Conservation (phyloP, 2,888 invertebrate species). For the Molanna angustata region DNA sequence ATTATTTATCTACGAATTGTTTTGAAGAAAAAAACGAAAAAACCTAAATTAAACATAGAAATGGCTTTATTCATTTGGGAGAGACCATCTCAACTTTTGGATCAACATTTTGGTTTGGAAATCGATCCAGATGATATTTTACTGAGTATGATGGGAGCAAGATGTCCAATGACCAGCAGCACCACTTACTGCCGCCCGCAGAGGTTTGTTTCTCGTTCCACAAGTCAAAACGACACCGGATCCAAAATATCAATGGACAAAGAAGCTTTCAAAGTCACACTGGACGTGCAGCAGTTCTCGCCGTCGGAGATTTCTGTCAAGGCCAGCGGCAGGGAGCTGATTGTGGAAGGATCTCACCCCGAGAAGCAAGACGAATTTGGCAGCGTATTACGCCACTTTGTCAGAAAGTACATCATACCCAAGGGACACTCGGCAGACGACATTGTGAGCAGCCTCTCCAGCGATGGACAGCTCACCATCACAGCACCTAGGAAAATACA, state of each 20-base stretch:
- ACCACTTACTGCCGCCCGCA: conserved; percentile 7
- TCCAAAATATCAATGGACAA: conserved; percentile 38
- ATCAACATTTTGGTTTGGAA: conserved; percentile 14
- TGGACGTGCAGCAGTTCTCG: conserved; percentile 75
- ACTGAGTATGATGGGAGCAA: background rate
- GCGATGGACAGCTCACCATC: conserved; percentile 72
- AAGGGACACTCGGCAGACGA: conserved; percentile 68
- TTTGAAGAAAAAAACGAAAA: background rate
- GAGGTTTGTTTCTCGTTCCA: background rate
- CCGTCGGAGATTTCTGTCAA: conserved; percentile 77
- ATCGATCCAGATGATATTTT: conserved; percentile 11
- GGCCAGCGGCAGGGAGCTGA: conserved; percentile 64
- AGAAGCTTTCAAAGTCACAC: conserved; percentile 62
- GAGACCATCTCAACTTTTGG: conserved; percentile 9
- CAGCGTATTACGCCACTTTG: conserved; percentile 69
- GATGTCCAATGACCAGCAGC: background rate
- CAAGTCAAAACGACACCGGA: background rate
- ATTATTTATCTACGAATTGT: too few relatives aligned
- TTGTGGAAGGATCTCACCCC: conserved; percentile 77
- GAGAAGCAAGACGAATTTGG: conserved; percentile 75
- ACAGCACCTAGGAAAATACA: conserved; percentile 53
- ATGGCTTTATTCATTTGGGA: conserved; percentile 12
- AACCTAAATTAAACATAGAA: background rate
- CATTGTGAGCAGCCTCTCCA: conserved; percentile 70
- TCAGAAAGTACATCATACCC: conserved; percentile 71